A percentile compares a stretch with the other conserved stretches of the same genome.
Conservation (phyloP, 2,113 vertebrate species). For the Dipodomys stephensi region DNA sequence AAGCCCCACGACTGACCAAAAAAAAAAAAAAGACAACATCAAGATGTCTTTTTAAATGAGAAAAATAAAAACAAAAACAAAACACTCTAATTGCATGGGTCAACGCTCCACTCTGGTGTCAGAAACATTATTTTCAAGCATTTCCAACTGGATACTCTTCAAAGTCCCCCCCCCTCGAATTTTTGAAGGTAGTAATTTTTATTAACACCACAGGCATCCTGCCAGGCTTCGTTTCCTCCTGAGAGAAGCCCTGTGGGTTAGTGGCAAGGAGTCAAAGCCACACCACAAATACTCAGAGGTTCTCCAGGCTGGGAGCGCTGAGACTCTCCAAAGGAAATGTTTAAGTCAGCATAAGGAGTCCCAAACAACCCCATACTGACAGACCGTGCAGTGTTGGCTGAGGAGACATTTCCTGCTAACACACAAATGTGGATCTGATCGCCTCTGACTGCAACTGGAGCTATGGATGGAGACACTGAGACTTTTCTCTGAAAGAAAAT, state of each 20-base stretch:
- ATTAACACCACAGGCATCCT: conserved; percentile 2
- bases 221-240: conserved; percentile 29
- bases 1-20: background rate
- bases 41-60: too few species aligned
- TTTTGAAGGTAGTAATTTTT: background rate
- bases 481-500: background rate
- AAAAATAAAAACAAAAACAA: too few species aligned
- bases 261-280: background rate
- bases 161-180: background rate
- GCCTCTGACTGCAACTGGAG: background rate
- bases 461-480: background rate
- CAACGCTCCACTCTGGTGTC: background rate
- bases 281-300: background rate
- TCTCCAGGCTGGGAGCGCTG: background rate
- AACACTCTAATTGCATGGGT: too few species aligned
- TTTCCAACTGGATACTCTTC: background rate
- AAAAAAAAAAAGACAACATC: background rate
- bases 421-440: conserved; percentile 32
- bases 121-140: conserved; percentile 21
- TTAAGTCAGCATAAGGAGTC: conserved; percentile 66
- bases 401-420: conserved; percentile 45
- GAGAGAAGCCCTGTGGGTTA: background rate
- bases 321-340: conserved; percentile 50
- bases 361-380: background rate
- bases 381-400: background rate